Evolutionary conservation across 2,888 invertebrate genomes (phyloP), one percentile per base, ranked within the genome.

Genomic region (Mallateleia sp.): DNA sequence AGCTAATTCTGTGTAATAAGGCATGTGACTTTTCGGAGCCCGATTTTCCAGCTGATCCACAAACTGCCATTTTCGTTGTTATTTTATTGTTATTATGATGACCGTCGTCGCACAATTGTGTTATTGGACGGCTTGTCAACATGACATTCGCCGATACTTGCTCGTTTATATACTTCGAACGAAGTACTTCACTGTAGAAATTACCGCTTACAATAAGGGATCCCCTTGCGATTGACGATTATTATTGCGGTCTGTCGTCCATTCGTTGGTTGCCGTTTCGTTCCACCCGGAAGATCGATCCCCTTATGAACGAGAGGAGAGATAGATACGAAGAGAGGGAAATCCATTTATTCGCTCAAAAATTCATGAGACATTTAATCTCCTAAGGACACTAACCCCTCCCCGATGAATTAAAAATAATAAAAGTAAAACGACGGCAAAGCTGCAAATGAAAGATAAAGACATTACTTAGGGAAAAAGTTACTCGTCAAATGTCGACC

Each of bases 281-380:
- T 87, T 88, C 67, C 66, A 77, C 81, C 60, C 74, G 80, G 75
- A 87, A 81, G 84, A 87, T 86, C 84, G 86, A 88, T 89, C 66
- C 81, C 58, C 81, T 82, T 74, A 45, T 72, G 80, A 87, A 81
- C 58, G 60, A 56, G 75, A 69, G 50, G 32, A 62, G 77, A 78
- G 80, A 80, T 69, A 32, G 58, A 79, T 71, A 80, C 81, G 62
- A 45, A 75, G 47, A 64, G 64, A 66, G 67, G 67, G 45, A 77
- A 67, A 75, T 79, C 84, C 72, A 85, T 85, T 85, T 72, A 79
- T 85, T 85, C 67, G 74, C 66, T 85, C 64, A 75, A 75, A 81
- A 85, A 81, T 86, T 77, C 77, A 81, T 85, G 50, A 72, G 64
- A 78, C 60, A 62, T 75, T 85, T 78, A 84, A 84, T 72, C 72